Conservation (phyloP, 2,888 invertebrate species). For the Drosophila phalerata region DNA sequence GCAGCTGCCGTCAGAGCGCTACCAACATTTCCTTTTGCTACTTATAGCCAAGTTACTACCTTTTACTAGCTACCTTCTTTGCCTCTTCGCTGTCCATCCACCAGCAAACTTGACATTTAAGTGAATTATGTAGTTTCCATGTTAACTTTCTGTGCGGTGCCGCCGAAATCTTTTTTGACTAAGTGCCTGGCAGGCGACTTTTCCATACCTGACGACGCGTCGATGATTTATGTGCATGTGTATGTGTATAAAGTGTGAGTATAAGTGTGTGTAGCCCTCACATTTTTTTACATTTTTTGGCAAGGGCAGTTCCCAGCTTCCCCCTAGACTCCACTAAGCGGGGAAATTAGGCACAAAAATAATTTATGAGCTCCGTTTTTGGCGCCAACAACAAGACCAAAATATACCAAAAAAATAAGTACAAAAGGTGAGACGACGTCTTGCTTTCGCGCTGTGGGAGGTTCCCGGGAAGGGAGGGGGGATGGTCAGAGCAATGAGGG, state of each 20-base stretch:
- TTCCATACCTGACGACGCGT: slow-evolving; percentile 51
- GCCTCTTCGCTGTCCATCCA: background rate
- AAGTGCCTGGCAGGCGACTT: slow-evolving; percentile 59
- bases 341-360: slow-evolving; percentile 68
- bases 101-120: slow-evolving; percentile 70
- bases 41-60: slow-evolving; percentile 59
- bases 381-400: slow-evolving; percentile 36
- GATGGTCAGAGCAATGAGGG: background rate
- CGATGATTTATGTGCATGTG: slow-evolving; percentile 58
- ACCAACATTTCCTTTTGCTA: slow-evolving; percentile 47
- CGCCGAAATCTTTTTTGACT: slow-evolving; percentile 58
- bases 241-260: background rate
- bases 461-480: slow-evolving; percentile 6
- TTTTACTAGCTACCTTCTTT: slow-evolving; percentile 25
- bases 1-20: slow-evolving; percentile 52
- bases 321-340: slow-evolving; percentile 15
- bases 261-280: slow-evolving; percentile 33
- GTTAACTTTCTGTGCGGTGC: slow-evolving; percentile 55
- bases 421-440: slow-evolving; percentile 31
- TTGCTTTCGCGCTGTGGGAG: background rate
- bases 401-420: background rate
- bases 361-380: slow-evolving; percentile 67
- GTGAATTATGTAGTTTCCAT: slow-evolving; percentile 79
- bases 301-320: slow-evolving; percentile 38
- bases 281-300: slow-evolving; percentile 34